Percentiles rank a stretch among this genome's conserved stretches.
phyloP scores from a whole-genome alignment of 2,113 vertebrate genomes.

The Pica pica region DNA sequence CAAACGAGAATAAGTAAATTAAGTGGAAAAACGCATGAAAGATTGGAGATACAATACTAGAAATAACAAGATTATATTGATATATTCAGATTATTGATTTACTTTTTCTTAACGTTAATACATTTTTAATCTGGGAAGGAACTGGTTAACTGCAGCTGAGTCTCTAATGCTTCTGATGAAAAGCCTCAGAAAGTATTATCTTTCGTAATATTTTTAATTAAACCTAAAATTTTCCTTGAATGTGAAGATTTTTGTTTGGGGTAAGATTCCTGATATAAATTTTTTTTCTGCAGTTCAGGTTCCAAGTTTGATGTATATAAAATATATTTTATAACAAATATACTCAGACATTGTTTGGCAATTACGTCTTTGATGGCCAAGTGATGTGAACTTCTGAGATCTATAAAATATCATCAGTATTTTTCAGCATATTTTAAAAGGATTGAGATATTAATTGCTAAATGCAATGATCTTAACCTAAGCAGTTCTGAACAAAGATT shows the following conservation, averaged over 20 bases:
- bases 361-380: not conserved
- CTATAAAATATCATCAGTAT: not conserved
- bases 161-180: not conserved
- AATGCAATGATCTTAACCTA: not conserved
- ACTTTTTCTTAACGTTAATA: not conserved
- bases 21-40: not conserved
- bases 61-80: not conserved
- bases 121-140: not conserved
- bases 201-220: not conserved
- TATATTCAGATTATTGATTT: not conserved
- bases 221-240: not conserved
- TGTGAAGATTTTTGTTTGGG: not conserved
- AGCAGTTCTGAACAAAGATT: not conserved
- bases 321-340: not conserved
- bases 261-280: not conserved
- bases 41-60: rapidly evolving
- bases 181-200: not conserved
- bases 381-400: not conserved
- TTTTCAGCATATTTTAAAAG: not conserved
- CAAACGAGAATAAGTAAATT: not conserved
- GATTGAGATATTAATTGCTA: not conserved
- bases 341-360: not conserved
- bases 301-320: not conserved
- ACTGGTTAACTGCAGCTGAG: not conserved
- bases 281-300: not conserved